phyloP scores from a whole-genome alignment of 2,113 vertebrate species.

The Callocephalon fimbriatum region DNA sequence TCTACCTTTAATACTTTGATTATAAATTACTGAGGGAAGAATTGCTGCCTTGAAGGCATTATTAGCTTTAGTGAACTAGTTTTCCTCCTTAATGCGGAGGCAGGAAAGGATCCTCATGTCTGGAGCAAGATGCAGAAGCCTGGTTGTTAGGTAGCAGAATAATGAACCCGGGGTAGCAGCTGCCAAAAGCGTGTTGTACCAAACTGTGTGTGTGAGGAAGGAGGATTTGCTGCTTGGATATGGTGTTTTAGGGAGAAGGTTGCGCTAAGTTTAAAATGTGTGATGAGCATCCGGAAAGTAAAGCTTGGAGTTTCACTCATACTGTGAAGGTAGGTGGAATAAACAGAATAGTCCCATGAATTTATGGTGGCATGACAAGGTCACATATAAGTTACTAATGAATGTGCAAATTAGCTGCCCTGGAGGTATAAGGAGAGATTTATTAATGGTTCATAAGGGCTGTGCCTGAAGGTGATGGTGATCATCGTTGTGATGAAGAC shows the following conservation, averaged over 20 bases:
- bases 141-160: neutral
- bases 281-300: neutral
- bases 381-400: neutral
- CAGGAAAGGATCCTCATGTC: neutral
- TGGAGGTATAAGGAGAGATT: neutral
- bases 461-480: neutral
- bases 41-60: neutral
- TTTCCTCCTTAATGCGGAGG: neutral
- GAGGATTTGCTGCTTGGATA: neutral
- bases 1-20: neutral
- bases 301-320: neutral
- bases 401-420: neutral
- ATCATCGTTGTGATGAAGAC: neutral
- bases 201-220: fast-evolving
- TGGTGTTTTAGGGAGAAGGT: fast-evolving
- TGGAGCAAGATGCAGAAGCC: neutral
- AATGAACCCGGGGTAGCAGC: fast-evolving
- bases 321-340: neutral
- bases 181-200: neutral
- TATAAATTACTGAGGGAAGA: neutral
- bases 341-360: no score
- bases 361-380: neutral
- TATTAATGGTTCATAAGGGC: neutral
- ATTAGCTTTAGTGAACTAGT: neutral
- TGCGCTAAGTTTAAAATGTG: fast-evolving